A percentile compares a stretch with the other conserved stretches of the same genome.
Evolutionary conservation across 2,888 invertebrate species (phyloP).

Genomic region (Amiota communis): DNA sequence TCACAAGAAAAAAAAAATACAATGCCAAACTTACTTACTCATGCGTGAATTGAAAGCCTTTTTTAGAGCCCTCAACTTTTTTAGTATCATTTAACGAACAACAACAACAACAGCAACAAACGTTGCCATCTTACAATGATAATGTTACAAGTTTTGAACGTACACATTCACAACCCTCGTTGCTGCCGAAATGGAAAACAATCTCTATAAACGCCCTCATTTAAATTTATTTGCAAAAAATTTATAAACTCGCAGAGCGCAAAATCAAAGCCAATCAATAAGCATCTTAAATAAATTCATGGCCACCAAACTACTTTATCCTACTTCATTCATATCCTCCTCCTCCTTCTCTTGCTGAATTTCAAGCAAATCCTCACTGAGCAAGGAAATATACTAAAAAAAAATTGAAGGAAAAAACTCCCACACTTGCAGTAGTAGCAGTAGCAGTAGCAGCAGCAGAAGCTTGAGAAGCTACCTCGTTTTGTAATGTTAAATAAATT

Average conservation of each 20-base stretch:
- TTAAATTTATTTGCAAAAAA: slow-evolving; percentile 66
- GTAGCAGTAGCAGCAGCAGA: neutral
- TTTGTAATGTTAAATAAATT: slow-evolving; percentile 68
- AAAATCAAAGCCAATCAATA: slow-evolving; percentile 69
- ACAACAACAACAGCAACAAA: neutral
- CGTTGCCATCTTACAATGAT: no score
- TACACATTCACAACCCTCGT: no score
- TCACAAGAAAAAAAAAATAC: no score
- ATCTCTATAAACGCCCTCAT: slow-evolving; percentile 57
- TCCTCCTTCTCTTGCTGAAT: slow-evolving; percentile 9
- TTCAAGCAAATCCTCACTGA: slow-evolving; percentile 35
- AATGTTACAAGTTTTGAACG: no score
- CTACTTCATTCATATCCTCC: neutral
- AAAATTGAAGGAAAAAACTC: neutral
- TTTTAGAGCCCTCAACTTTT: neutral
- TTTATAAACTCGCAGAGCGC: slow-evolving; percentile 56
- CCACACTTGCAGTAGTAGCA: neutral
- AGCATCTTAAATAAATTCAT: slow-evolving; percentile 70
- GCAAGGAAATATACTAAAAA: no score
- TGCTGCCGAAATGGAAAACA: neutral
- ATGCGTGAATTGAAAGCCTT: no score
- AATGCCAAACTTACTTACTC: no score
- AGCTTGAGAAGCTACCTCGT: slow-evolving; percentile 56
- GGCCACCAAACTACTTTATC: slow-evolving; percentile 42
- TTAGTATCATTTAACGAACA: neutral